phyloP scores from a whole-genome alignment of 1,140 invertebrate species.

The Mylabris phalerata region DNA sequence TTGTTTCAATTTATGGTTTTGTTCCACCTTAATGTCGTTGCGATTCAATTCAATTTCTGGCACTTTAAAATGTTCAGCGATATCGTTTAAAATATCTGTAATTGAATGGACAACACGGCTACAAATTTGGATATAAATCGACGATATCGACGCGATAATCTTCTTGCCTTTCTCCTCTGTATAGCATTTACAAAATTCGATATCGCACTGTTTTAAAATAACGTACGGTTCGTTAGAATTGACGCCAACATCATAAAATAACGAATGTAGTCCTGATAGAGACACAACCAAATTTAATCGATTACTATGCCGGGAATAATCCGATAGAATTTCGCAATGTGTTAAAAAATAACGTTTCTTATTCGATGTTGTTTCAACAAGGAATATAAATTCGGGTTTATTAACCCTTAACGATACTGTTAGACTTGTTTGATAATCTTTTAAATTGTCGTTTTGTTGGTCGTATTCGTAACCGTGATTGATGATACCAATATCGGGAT shows the following conservation, averaged over 20 bases:
- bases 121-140: conserved; percentile 65
- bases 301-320: conserved; percentile 61
- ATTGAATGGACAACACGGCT: conserved; percentile 64
- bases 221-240: conserved; percentile 48
- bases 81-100: conserved; percentile 50
- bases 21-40: conserved; percentile 33
- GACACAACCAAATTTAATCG: conserved; percentile 59
- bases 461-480: conserved; percentile 55
- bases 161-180: conserved; percentile 58
- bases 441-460: conserved; percentile 38
- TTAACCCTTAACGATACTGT: conserved; percentile 64
- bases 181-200: conserved; percentile 60
- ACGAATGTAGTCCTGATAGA: conserved; percentile 59
- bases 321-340: conserved; percentile 64
- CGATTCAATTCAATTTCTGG: conserved; percentile 41
- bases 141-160: conserved; percentile 53
- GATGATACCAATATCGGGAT: conserved; percentile 54
- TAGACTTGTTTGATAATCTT: conserved; percentile 45
- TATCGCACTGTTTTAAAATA: conserved; percentile 62
- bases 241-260: conserved; percentile 46
- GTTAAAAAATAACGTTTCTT: conserved; percentile 67
- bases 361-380: conserved; percentile 59
- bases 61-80: conserved; percentile 48
- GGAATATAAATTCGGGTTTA: conserved; percentile 72
- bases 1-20: conserved; percentile 30